These are phyloP conservation scores for Nowickia ferox DNA, from an alignment of 2,888 invertebrate genomes.

Conservation along the genomic window DNA sequence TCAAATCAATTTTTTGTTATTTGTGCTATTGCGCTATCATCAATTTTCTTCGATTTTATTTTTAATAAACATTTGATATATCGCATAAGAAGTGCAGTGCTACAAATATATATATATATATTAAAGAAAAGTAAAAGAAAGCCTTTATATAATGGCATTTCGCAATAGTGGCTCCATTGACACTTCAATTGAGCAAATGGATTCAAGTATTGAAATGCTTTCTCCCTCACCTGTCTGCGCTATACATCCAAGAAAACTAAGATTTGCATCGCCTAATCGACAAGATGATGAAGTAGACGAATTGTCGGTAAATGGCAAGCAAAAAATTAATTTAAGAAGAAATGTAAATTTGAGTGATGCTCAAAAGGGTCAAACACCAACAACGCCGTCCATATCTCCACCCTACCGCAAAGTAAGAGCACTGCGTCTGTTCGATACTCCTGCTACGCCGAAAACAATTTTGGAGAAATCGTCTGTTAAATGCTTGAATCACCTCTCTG, in stretches of 20 bases:
- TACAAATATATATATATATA: neutral
- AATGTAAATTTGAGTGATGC: slow-evolving; percentile 32
- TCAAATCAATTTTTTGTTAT: slow-evolving; percentile 50
- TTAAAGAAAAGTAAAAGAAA: neutral
- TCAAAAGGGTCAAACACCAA: slow-evolving; percentile 58
- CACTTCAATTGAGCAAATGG: slow-evolving; percentile 76
- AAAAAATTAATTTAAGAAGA: slow-evolving; percentile 60
- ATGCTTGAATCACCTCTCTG: slow-evolving; percentile 82
- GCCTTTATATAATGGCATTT: slow-evolving; percentile 76
- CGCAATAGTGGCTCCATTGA: slow-evolving; percentile 75
- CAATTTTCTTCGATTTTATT: slow-evolving; percentile 5
- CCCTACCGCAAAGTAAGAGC: slow-evolving; percentile 86
- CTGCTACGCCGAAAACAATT: slow-evolving; percentile 93
- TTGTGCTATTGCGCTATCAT: slow-evolving; percentile 12
- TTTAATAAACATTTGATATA: neutral
- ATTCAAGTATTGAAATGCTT: slow-evolving; percentile 79
- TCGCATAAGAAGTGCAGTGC: neutral
- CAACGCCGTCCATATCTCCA: slow-evolving; percentile 81
- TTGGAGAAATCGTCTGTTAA: slow-evolving; percentile 85
- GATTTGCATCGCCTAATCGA: slow-evolving; percentile 80
- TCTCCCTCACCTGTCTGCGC: slow-evolving; percentile 78
- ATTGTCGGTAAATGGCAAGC: slow-evolving; percentile 34
- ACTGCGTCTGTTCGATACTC: slow-evolving; percentile 91
- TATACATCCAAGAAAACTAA: slow-evolving; percentile 81
- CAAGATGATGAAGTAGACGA: slow-evolving; percentile 73